These are phyloP conservation scores for Petrolisthes cinctipes DNA, from an alignment of 2,888 invertebrate genomes.

Conservation along the genomic window DNA sequence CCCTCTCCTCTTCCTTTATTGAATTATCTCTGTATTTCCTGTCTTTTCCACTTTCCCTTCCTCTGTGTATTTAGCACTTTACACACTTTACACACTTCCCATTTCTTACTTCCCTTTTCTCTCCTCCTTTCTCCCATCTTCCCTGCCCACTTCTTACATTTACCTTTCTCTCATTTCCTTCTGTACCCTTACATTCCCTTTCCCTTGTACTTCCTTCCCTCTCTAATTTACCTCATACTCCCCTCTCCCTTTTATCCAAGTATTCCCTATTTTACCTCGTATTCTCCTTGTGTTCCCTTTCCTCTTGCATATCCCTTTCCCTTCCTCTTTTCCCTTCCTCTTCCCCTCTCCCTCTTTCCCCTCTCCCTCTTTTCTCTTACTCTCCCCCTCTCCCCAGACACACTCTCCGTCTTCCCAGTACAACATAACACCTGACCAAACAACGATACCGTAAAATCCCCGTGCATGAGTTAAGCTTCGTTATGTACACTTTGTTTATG, in stretches of 20 bases:
- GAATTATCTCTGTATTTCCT: background rate
- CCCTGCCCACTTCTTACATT: background rate
- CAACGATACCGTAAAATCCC: too few species aligned
- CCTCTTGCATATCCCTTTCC: background rate
- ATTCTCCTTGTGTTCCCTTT: background rate
- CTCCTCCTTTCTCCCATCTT: background rate
- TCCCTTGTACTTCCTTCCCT: background rate
- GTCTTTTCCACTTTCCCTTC: background rate
- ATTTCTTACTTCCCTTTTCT: background rate
- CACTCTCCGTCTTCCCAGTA: background rate
- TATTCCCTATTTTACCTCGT: background rate
- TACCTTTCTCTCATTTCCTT: background rate
- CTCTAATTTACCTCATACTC: background rate
- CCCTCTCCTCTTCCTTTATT: background rate
- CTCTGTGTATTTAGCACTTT: background rate
- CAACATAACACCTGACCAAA: too few species aligned
- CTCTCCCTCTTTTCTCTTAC: background rate
- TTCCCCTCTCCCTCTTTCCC: constrained; percentile 4
- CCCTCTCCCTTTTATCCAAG: background rate
- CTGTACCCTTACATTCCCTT: background rate
- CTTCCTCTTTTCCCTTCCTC: background rate
- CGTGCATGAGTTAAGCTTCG: too few species aligned
- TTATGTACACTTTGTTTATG: too few species aligned
- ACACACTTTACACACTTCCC: background rate
- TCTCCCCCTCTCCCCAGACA: background rate